These are phyloP conservation scores for Lithobates sylvaticus DNA, from an alignment of 2,797 vertebrate genomes.

Conservation along the genomic window DNA sequence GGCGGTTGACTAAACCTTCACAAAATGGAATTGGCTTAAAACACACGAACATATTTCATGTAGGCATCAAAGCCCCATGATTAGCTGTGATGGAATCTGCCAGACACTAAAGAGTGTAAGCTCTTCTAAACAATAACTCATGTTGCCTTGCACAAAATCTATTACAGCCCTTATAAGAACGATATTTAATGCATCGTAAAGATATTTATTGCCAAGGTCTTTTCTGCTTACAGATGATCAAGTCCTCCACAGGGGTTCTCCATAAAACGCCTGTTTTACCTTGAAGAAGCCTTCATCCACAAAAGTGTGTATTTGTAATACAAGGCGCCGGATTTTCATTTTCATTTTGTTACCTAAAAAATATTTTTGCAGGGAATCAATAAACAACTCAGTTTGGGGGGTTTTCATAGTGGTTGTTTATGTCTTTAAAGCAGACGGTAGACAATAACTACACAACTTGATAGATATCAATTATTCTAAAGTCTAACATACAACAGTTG, in stretches of 20 bases:
- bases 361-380: conserved; percentile 37
- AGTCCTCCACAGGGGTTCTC: conserved; percentile 31
- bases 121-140: conserved; percentile 46
- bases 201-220: conserved; percentile 48
- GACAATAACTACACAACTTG: conserved; percentile 10
- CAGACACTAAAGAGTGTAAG: conserved; percentile 34
- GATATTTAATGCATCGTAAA: conserved; percentile 49
- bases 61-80: not conserved
- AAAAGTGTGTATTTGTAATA: conserved; percentile 22
- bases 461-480: conserved; percentile 1
- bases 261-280: conserved; percentile 25
- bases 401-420: conserved; percentile 44
- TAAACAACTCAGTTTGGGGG: conserved; percentile 38
- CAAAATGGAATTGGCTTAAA: too few species aligned
- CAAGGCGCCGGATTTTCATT: not conserved
- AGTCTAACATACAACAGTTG: not conserved
- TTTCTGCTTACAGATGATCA: conserved; percentile 36
- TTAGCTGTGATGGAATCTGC: conserved; percentile 30
- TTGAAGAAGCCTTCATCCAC: conserved; percentile 46
- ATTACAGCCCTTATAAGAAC: conserved; percentile 24
- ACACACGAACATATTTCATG: not conserved
- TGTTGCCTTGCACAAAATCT: conserved; percentile 14
- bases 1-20: too few species aligned
- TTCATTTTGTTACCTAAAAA: conserved; percentile 21
- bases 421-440: conserved; percentile 17